Evolutionary conservation across 1,140 invertebrate species (phyloP).

Genomic region (Pseudomyrmex gracilis): DNA sequence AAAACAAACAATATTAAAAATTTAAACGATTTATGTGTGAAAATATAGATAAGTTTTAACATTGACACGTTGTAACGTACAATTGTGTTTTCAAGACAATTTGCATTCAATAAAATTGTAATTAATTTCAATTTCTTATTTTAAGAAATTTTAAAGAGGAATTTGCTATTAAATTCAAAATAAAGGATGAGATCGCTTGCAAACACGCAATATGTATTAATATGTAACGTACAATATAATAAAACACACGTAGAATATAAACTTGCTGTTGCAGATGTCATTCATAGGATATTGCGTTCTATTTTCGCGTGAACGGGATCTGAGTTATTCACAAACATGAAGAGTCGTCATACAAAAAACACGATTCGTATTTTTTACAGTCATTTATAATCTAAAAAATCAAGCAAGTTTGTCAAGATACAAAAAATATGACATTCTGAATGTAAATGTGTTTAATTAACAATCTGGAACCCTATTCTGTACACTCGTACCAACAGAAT

Average conservation of each 20-base stretch:
- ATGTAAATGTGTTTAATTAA: neutral
- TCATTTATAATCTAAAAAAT: constrained; percentile 8
- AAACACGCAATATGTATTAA: constrained; percentile 35
- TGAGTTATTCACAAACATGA: constrained; percentile 79
- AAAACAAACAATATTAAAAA: neutral
- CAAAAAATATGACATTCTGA: neutral
- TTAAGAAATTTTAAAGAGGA: neutral
- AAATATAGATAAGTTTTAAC: constrained; percentile 24
- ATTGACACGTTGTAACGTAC: constrained; percentile 60
- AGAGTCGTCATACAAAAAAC: constrained; percentile 55
- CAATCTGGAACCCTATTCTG: no score
- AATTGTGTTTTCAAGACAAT: neutral
- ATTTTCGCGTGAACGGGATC: constrained; percentile 80
- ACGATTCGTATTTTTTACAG: constrained; percentile 23
- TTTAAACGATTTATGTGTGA: constrained; percentile 8
- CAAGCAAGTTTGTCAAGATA: neutral
- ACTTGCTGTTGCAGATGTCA: constrained; percentile 38
- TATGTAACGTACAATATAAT: constrained; percentile 67
- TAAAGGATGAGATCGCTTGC: neutral
- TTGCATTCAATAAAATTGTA: neutral
- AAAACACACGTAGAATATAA: constrained; percentile 57
- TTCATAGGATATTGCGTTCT: constrained; percentile 75
- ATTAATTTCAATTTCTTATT: neutral
- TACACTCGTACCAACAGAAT: no score
- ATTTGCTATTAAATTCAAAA: neutral